Base-by-base conservation (phyloP, 2,797 vertebrate species). In the Rhinogobio ventralis region DNA sequence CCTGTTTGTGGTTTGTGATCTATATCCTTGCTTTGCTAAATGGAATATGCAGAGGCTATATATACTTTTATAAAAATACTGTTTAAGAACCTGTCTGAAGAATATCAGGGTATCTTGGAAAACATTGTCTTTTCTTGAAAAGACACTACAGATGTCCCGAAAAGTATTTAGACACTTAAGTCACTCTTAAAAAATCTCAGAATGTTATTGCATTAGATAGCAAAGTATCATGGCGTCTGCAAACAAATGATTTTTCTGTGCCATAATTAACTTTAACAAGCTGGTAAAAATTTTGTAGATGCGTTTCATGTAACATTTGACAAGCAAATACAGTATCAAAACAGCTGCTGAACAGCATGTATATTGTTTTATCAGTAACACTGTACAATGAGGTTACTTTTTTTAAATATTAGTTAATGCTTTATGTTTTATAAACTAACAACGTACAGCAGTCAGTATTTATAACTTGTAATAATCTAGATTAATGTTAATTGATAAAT, bases 1-100 rank as follows among this genome's bases (percentile, higher is more conserved):
- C 39, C 42, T 79, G 83, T 83, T 84, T 84, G 83, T 78, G 83
- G 83, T 84, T 84, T 33, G 67, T 78, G 83, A 84, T 84, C 82
- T 76, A 83, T 83, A 68, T 75, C 14, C 39, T 30, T 84, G 73
- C 36, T 78, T 68, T 68, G 82, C 36, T 55, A 46, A 64, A 84
- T 84, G 33, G 75, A 84, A 83, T 83, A 77, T 77, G 82, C 62
- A 83, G 73, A 76, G 73, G 62, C 33, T 76, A 30, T 62, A 30
- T 57, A 55, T 81, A 81, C 51, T 71, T 25, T 71, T 72, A 72
- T 20, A 68, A 45, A 23, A 19, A 28, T 67, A n/a, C 73, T 42
- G 30, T 51, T 53, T 2, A 7, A 68, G n/a, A 42, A 67, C 45
- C 45, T 30, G 68, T 62, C 36, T 20, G 17, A 60, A 72, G 17